Evolutionary conservation across 2,888 invertebrate species (phyloP).

Genomic region (Agriopis marginaria): DNA sequence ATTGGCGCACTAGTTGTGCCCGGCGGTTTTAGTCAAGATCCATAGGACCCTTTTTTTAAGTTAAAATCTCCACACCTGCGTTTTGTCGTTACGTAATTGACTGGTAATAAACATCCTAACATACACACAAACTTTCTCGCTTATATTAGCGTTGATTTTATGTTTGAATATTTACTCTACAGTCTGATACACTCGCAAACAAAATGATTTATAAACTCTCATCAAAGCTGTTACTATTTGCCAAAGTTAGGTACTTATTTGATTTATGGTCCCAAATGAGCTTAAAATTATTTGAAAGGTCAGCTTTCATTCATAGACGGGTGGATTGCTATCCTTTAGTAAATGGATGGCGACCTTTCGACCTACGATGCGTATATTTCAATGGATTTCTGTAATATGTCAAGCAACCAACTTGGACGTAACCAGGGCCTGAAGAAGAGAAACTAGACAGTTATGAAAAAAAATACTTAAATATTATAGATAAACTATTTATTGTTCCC

Average conservation of each 20-base stretch:
- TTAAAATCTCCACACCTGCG: too few relatives aligned
- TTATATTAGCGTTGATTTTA: background rate
- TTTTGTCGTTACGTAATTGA: background rate
- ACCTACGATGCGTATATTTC: constrained; percentile 24
- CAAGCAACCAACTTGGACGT: constrained; percentile 13
- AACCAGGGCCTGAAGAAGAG: constrained; percentile 6
- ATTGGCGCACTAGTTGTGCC: too few relatives aligned
- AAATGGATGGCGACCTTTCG: constrained; percentile 32
- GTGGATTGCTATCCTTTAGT: constrained; percentile 27
- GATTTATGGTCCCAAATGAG: constrained; percentile 21
- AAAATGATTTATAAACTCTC: constrained; percentile 9
- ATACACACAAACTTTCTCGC: background rate
- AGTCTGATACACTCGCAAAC: constrained; percentile 8
- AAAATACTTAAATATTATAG: background rate
- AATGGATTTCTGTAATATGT: constrained; percentile 32
- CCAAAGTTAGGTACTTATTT: constrained; percentile 13
- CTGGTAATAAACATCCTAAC: background rate
- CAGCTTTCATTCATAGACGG: constrained; percentile 16
- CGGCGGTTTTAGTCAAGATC: too few relatives aligned
- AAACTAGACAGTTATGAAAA: background rate
- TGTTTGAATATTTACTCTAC: constrained; percentile 1
- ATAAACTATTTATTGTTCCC: too few relatives aligned
- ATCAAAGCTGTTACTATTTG: constrained; percentile 18
- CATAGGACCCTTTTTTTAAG: too few relatives aligned
- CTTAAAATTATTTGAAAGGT: constrained; percentile 31